phyloP scores from a whole-genome alignment of 30 jellyfish, hydroid and myxozoan genomes.

The Phacellophora camtschatica region DNA sequence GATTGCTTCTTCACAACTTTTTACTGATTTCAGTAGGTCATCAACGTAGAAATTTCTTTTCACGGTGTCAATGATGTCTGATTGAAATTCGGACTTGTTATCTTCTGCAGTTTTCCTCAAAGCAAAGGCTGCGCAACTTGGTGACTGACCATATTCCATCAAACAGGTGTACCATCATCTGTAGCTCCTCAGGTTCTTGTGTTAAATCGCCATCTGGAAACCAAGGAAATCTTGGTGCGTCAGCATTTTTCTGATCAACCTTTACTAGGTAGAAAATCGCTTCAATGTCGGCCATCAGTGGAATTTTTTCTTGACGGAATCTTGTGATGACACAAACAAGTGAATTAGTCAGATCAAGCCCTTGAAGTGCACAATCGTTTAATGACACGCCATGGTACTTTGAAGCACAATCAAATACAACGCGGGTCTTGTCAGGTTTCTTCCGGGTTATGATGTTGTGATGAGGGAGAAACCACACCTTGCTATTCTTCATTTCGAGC shows the following conservation, averaged over 20 bases:
- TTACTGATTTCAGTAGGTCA: slow-evolving; percentile 37
- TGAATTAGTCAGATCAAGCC: slow-evolving; percentile 61
- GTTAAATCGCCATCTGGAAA: slow-evolving; percentile 59
- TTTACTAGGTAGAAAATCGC: slow-evolving; percentile 74
- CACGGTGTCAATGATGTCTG: slow-evolving; percentile 15
- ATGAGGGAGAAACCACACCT: slow-evolving; percentile 72
- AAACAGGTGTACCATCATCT: slow-evolving; percentile 61
- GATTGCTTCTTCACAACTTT: slow-evolving; percentile 23
- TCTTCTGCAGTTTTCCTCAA: slow-evolving; percentile 50
- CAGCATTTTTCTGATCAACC: slow-evolving; percentile 20
- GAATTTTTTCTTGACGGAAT: slow-evolving; percentile 71
- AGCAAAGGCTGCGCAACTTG: slow-evolving; percentile 67
- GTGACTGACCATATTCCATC: slow-evolving; percentile 73
- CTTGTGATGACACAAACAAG: slow-evolving; percentile 31
- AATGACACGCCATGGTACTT: slow-evolving; percentile 48
- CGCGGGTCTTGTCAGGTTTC: slow-evolving; percentile 65
- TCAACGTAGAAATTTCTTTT: slow-evolving; percentile 55
- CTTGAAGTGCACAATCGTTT: slow-evolving; percentile 58
- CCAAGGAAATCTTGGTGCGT: slow-evolving; percentile 62
- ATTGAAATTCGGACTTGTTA: background rate
- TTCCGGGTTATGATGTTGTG: slow-evolving; percentile 60
- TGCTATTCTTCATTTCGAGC: background rate
- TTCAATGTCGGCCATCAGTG: slow-evolving; percentile 67
- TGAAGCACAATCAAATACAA: slow-evolving; percentile 78
- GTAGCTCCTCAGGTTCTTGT: slow-evolving; percentile 26